These are phyloP conservation scores for human (Homo sapiens) DNA, from an alignment of 2,113 vertebrate genomes.

Conservation along the genomic window GRCh38 chr11:48591501-48592000, in stretches of 20 bases:
- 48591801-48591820: too few species aligned
- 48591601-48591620: too few species aligned
- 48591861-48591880: not conserved
- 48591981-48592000: not conserved
- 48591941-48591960: not conserved
- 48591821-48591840: not conserved
- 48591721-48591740: not conserved
- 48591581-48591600: too few species aligned
- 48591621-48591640: too few species aligned
- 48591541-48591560: too few species aligned
- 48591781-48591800: not conserved
- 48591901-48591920: not conserved
- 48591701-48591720: too few species aligned
- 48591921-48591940: not conserved
- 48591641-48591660: too few species aligned
- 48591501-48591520: too few species aligned
- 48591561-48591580: too few species aligned
- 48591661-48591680: too few species aligned
- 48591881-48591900: not conserved
- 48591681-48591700: too few species aligned
- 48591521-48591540: too few species aligned
- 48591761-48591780: not conserved
- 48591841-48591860: not conserved
- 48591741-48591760: not conserved
- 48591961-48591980: not conserved